Percentiles rank a stretch among this genome's conserved stretches.
Evolutionary conservation across 2,888 invertebrate species (phyloP).

Genomic region (Ormyrus rosae): DNA sequence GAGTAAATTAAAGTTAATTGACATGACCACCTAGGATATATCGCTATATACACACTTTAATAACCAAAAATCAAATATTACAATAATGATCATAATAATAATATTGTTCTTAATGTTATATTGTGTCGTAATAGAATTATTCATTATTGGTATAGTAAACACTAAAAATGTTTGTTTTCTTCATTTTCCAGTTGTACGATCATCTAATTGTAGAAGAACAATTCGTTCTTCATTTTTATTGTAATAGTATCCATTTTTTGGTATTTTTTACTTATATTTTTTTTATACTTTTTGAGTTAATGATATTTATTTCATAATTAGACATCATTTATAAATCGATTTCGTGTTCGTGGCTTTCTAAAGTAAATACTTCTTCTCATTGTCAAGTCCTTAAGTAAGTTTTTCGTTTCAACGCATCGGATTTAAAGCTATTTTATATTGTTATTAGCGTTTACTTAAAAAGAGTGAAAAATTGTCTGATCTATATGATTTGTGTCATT

Average conservation of each 20-base stretch:
- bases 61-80: conserved; percentile 75
- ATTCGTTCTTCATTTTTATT: conserved; percentile 58
- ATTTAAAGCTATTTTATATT: conserved; percentile 10
- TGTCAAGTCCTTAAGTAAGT: too few relatives aligned
- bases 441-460: background rate
- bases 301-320: conserved; percentile 53
- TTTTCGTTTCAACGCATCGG: too few relatives aligned
- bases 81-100: conserved; percentile 63
- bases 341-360: conserved; percentile 62
- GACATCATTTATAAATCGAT: conserved; percentile 56
- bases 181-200: conserved; percentile 50
- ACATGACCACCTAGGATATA: conserved; percentile 59
- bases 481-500: background rate
- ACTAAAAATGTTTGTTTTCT: conserved; percentile 72
- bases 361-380: background rate
- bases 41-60: conserved; percentile 76
- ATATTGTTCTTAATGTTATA: conserved; percentile 60
- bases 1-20: background rate
- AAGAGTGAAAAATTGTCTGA: conserved; percentile 19
- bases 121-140: conserved; percentile 71
- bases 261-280: conserved; percentile 33
- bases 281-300: conserved; percentile 21
- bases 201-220: conserved; percentile 43
- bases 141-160: conserved; percentile 74
- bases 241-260: conserved; percentile 33